A percentile compares a stretch with the other conserved stretches of the same genome.
phyloP scores from a whole-genome alignment of 2,797 vertebrate species.

The Muscicapa comitata region DNA sequence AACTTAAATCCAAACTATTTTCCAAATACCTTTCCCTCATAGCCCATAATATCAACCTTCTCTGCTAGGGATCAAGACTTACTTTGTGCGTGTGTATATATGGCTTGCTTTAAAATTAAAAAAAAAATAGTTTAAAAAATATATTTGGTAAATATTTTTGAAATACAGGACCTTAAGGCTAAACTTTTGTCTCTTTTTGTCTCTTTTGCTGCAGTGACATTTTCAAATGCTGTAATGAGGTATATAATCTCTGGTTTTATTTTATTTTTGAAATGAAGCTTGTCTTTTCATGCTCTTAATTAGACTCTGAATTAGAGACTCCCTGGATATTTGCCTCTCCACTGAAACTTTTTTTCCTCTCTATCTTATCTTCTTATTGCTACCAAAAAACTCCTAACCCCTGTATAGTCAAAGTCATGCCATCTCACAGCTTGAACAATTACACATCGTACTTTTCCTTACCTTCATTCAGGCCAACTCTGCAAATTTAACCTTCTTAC shows the following conservation, averaged over 20 bases:
- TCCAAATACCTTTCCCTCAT: neutral
- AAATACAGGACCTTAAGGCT: neutral
- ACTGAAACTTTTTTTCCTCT: neutral
- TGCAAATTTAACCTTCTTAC: neutral
- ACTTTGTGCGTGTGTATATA: neutral
- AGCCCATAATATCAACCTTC: neutral
- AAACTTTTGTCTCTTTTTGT: neutral
- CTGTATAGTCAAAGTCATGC: neutral
- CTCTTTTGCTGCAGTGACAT: neutral
- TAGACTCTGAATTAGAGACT: neutral
- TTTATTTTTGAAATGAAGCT: neutral
- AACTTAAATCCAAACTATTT: neutral
- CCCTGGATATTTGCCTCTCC: neutral
- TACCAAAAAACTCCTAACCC: rapidly evolving
- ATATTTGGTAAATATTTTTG: neutral
- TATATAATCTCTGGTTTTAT: neutral
- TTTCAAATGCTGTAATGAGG: neutral
- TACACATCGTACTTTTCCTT: neutral
- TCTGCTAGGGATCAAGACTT: neutral
- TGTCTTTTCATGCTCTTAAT: neutral
- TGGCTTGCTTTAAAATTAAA: rapidly evolving
- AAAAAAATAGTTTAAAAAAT: too few relatives aligned
- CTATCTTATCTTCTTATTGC: neutral
- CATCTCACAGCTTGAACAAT: neutral
- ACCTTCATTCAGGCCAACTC: neutral